Percentiles rank a stretch among this genome's conserved stretches.
These are phyloP conservation scores for Gnathonemus longibarbis DNA, from an alignment of 2,113 vertebrate species.

Conservation along the genomic window DNA sequence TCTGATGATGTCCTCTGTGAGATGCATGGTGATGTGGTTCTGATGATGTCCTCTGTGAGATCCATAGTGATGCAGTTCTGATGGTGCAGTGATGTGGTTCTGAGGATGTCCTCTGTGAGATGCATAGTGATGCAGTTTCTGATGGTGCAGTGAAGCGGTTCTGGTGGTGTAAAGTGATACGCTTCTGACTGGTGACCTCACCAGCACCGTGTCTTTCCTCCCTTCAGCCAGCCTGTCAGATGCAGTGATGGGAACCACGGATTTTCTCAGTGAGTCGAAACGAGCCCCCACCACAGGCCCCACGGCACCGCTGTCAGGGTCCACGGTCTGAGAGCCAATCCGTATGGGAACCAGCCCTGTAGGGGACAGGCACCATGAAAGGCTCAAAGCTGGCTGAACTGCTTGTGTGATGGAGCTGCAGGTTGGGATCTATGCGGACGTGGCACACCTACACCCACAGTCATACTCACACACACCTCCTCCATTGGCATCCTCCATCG, in stretches of 20 bases:
- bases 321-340: slow-evolving; percentile 64
- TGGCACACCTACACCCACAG: neutral
- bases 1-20: neutral
- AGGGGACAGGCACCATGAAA: neutral
- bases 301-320: slow-evolving; percentile 63
- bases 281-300: slow-evolving; percentile 70
- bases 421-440: neutral
- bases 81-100: neutral
- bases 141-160: neutral
- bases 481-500: slow-evolving; percentile 74
- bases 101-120: neutral
- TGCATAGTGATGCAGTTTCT: neutral
- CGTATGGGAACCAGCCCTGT: slow-evolving; percentile 75
- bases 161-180: neutral
- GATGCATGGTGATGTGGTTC: neutral
- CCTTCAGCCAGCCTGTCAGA: slow-evolving; percentile 51
- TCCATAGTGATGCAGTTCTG: no score
- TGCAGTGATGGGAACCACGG: slow-evolving; percentile 65
- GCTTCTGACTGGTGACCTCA: slow-evolving; percentile 29
- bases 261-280: slow-evolving; percentile 51
- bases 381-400: neutral
- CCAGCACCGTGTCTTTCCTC: slow-evolving; percentile 62
- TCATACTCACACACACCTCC: slow-evolving; percentile 58
- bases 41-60: neutral
- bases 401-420: neutral